Evolutionary conservation across 2,888 invertebrate species (phyloP), one percentile per base, ranked within the genome.

Genomic region (Trissolcus japonicus): DNA sequence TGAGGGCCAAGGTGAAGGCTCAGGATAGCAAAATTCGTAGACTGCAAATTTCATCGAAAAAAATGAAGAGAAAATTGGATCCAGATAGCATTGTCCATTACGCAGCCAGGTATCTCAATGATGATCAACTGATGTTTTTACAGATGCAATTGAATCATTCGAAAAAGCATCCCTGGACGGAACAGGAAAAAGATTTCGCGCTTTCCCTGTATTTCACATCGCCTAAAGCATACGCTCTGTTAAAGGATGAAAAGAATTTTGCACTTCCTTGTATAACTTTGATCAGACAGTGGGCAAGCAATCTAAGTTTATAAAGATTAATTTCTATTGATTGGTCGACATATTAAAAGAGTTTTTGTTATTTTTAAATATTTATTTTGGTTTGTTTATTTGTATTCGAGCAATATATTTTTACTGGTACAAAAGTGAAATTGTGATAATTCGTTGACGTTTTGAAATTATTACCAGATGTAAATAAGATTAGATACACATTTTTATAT

Each of bases 61-160:
- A 63, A 59, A 63, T 65, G 68, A 75, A 69, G n/a, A 54, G 59
- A 35, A 63, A 65, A 69, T 43, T 60, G 13, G 57, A 66, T 14
- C 69, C 69, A 25, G 57, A 75, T 35, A 75, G 17, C n/a, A 67
- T 78, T 6, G 46, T 72, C 9, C 43, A 78, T 56, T 63, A 63
- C 14, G 67, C 75, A 17, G 69, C 74, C 1, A 63, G 43, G 14
- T 68, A 76, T 43, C 56, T 79, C 6, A 76, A 76, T 54, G 60
- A 60, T n/a, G 53, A 57, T 1, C 72, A 75, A 11, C 17, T 65
- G 6, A 17, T 51, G 4, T 76, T 73, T 57, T 66, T 79, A 13
- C 55, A 76, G 66, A 74, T 79, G 76, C 76, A 79, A 43, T 51
- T 79, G 25, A 76, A 66, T 62, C 76, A 79, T 53, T 50, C 48